Conservation (phyloP, 2,888 invertebrate genomes). For the Coleophora flavipennella region DNA sequence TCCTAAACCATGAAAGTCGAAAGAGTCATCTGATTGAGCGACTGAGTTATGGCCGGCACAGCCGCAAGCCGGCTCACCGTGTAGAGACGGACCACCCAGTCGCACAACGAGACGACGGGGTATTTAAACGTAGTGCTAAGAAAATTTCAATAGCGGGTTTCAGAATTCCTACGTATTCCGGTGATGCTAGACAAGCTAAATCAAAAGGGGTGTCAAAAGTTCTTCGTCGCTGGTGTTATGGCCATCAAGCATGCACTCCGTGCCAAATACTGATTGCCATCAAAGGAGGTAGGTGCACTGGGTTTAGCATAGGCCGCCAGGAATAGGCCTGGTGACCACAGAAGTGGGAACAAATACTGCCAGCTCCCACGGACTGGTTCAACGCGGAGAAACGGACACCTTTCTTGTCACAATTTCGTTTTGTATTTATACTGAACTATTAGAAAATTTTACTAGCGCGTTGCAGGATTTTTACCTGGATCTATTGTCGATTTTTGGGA, state of each 20-base stretch:
- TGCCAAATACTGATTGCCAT: constrained; percentile 44
- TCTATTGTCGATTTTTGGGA: constrained; percentile 35
- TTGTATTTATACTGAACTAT: constrained; percentile 21
- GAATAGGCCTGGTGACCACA: constrained; percentile 12
- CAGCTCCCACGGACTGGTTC: constrained; percentile 51
- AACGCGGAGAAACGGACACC: constrained; percentile 64
- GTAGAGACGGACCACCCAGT: constrained; percentile 8
- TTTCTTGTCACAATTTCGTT: constrained; percentile 2
- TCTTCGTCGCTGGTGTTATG: constrained; percentile 49
- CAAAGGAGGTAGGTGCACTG: constrained; percentile 52
- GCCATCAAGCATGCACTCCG: constrained; percentile 44
- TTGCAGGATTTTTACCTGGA: constrained; percentile 45
- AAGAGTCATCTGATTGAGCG: constrained; percentile 12
- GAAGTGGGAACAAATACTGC: constrained; percentile 27
- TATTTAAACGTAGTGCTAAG: background rate
- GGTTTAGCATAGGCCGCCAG: constrained; percentile 23
- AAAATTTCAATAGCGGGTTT: constrained; percentile 15
- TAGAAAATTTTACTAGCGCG: constrained; percentile 41
- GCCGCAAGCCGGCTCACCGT: constrained; percentile 11
- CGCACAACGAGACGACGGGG: background rate
- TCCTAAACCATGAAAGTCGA: background rate
- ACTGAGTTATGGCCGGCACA: constrained; percentile 6
- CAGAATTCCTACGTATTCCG: constrained; percentile 1
- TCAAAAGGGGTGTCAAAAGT: constrained; percentile 52
- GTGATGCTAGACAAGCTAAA: background rate